Conservation (phyloP, 2,113 vertebrate species). For the Psephotus haematonotus region DNA sequence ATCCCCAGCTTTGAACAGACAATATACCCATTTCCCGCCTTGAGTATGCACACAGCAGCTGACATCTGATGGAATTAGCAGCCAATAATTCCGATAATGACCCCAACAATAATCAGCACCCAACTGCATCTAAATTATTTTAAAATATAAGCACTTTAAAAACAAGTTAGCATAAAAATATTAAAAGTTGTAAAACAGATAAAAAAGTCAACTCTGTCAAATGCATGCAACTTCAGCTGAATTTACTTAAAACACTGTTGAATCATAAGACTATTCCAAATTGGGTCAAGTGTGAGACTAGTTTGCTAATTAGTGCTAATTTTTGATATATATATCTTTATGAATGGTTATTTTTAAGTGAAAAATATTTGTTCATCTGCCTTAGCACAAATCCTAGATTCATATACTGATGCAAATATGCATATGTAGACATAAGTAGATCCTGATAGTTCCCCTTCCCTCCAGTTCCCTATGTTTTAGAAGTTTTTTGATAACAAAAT, state of each 20-base stretch:
- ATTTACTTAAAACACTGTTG: background rate
- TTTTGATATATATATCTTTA: background rate
- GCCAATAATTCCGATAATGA: background rate
- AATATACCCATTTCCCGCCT: background rate
- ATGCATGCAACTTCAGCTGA: background rate
- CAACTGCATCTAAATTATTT: background rate
- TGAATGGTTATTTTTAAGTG: background rate
- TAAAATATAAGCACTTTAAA: background rate
- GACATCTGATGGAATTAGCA: background rate
- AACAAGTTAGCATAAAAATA: background rate
- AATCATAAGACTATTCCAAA: background rate
- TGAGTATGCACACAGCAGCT: rapidly evolving
- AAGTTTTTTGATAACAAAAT: background rate
- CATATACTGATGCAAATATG: background rate
- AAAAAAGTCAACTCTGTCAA: background rate
- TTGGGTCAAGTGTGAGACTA: background rate
- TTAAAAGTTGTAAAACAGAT: background rate
- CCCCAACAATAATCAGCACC: background rate
- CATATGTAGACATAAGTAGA: background rate
- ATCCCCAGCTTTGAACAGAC: background rate
- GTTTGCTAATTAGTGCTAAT: background rate
- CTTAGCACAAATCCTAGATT: background rate
- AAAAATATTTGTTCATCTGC: background rate
- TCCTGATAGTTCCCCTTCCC: background rate
- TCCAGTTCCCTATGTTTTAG: background rate